phyloP scores from a whole-genome alignment of 1,140 invertebrate species.

The Drosophila lini region DNA sequence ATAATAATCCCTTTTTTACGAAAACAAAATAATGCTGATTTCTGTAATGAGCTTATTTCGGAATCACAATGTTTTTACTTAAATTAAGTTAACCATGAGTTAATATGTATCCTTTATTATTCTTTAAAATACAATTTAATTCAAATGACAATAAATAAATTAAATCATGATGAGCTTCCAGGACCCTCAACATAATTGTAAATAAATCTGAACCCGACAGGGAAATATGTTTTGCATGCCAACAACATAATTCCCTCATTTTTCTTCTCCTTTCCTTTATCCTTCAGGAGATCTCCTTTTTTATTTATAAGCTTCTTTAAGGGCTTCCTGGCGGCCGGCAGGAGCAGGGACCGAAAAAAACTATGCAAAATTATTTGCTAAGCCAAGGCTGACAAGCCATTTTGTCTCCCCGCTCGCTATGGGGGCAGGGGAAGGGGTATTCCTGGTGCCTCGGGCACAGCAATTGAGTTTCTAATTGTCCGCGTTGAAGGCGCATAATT shows the following conservation, averaged over 20 bases:
- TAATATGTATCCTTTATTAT: neutral
- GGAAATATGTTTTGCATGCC: constrained; percentile 1
- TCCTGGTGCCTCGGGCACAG: constrained; percentile 18
- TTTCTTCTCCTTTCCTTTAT: constrained; percentile 15
- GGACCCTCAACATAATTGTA: constrained; percentile 6
- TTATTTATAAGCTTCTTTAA: constrained; percentile 10
- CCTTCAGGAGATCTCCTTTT: constrained; percentile 3
- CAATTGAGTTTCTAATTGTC: constrained; percentile 71
- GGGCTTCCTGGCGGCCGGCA: neutral
- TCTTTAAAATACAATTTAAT: neutral
- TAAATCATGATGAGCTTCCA: neutral
- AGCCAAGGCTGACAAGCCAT: constrained; percentile 26
- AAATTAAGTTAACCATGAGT: neutral
- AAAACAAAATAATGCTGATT: neutral
- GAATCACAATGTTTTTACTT: neutral
- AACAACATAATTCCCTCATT: constrained; percentile 12
- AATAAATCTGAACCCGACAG: constrained; percentile 5
- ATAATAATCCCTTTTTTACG: neutral
- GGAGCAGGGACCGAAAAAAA: constrained; percentile 2
- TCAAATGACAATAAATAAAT: neutral
- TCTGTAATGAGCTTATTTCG: neutral
- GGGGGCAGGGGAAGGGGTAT: neutral
- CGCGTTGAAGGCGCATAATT: constrained; percentile 67
- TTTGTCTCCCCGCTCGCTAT: neutral
- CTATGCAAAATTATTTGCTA: constrained; percentile 52